Percentiles rank a stretch among this genome's conserved stretches.
Conservation (phyloP, 2,888 invertebrate species). For the Dynastes hyllus region DNA sequence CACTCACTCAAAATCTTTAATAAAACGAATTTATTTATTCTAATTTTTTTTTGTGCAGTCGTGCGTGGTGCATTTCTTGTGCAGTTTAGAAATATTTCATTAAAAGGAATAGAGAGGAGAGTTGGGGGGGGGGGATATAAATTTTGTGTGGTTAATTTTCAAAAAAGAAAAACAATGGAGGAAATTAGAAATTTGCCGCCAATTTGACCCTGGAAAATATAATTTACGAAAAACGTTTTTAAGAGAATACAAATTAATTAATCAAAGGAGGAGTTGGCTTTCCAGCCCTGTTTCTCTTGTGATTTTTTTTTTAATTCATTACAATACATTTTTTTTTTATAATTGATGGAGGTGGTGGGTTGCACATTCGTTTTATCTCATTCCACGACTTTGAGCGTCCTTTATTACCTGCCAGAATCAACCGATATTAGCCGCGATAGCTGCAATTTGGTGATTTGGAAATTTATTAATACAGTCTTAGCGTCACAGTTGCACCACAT, state of each 20-base stretch:
- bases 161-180: neutral
- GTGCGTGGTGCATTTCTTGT: conserved; percentile 60
- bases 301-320: conserved; percentile 27
- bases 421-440: neutral
- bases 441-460: neutral
- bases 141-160: neutral
- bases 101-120: conserved; percentile 44
- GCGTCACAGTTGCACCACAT: conserved; percentile 31
- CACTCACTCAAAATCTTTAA: conserved; percentile 35
- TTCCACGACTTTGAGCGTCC: conserved; percentile 36
- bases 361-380: conserved; percentile 28
- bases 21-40: conserved; percentile 26
- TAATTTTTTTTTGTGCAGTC: conserved; percentile 55
- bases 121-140: neutral
- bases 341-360: conserved; percentile 23
- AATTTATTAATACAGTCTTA: neutral
- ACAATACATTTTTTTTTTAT: conserved; percentile 14
- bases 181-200: conserved; percentile 59
- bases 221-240: conserved; percentile 56
- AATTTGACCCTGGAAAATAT: conserved; percentile 63
- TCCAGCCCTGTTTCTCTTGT: conserved; percentile 21
- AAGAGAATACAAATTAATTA: neutral
- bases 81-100: conserved; percentile 52
- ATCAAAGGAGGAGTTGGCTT: conserved; percentile 28
- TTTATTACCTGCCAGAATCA: conserved; percentile 5